These are phyloP conservation scores for Dasypus novemcinctus DNA, from an alignment of 2,113 vertebrate genomes.

Conservation along the genomic window DNA sequence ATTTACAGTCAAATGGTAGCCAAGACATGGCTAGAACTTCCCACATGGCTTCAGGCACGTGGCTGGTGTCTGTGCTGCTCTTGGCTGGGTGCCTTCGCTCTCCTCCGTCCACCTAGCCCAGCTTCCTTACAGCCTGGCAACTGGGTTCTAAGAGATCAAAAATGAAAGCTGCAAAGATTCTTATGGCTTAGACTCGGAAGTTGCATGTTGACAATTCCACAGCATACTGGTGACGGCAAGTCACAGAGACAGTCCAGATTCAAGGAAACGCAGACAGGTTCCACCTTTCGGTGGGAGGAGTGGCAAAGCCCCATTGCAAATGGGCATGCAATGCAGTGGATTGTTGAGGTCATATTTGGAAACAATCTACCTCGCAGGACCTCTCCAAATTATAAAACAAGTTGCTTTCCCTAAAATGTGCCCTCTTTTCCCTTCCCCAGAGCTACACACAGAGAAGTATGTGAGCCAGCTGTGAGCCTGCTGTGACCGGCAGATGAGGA, in stretches of 20 bases:
- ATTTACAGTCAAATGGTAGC: background rate
- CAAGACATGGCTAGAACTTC: background rate
- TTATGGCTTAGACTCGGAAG: background rate
- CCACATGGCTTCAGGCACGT: background rate
- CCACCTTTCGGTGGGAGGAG: background rate
- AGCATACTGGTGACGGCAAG: background rate
- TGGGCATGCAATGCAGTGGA: background rate
- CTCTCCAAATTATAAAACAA: background rate
- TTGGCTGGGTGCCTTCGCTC: background rate
- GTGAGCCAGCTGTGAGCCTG: background rate
- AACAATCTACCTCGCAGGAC: background rate
- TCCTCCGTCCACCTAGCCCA: background rate
- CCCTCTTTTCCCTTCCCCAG: background rate
- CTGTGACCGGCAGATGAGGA: background rate
- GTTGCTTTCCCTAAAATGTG: background rate
- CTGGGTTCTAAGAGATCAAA: background rate
- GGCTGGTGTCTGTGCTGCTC: background rate
- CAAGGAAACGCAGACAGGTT: no score
- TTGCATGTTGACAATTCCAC: background rate
- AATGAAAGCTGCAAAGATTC: background rate
- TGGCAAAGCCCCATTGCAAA: background rate
- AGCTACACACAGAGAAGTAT: background rate
- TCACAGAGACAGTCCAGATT: background rate
- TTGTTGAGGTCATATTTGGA: background rate
- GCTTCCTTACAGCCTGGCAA: background rate